A percentile compares a stretch with the other conserved stretches of the same genome.
These are phyloP conservation scores for Pachycephus smyrnensis DNA, from an alignment of 2,888 invertebrate genomes.

Conservation along the genomic window DNA sequence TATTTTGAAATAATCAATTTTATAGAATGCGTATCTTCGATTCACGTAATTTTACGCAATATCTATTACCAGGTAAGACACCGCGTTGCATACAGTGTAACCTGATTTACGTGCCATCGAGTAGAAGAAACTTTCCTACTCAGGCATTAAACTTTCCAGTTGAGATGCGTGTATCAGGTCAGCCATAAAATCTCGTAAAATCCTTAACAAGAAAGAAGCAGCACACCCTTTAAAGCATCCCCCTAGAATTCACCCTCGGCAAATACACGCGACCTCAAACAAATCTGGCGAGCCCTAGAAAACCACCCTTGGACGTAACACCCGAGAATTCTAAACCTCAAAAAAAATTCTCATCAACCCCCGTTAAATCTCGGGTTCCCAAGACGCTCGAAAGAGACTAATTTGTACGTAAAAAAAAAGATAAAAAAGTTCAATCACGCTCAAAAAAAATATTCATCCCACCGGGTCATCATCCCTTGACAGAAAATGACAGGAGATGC, in stretches of 20 bases:
- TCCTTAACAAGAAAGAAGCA: neutral
- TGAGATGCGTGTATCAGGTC: neutral
- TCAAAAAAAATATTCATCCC: neutral
- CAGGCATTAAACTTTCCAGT: neutral
- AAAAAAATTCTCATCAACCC: neutral
- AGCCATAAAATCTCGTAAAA: neutral
- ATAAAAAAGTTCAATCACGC: neutral
- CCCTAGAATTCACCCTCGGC: neutral
- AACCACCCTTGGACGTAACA: neutral
- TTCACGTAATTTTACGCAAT: neutral
- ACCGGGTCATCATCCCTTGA: neutral
- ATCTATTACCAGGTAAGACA: neutral
- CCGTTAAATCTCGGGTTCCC: neutral
- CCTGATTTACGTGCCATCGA: neutral
- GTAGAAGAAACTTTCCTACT: neutral
- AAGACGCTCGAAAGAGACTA: fast-evolving
- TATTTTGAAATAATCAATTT: neutral
- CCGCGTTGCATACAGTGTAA: neutral
- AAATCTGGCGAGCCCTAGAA: neutral
- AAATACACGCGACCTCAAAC: neutral
- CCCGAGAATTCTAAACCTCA: neutral
- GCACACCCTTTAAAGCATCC: neutral
- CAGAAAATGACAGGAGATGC: conserved; percentile 17
- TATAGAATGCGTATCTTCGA: neutral
- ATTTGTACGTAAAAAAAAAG: neutral